A percentile compares a stretch with the other conserved stretches of the same genome.
Conservation (phyloP, 2,797 vertebrate genomes). For the Heterohyrax brucei region DNA sequence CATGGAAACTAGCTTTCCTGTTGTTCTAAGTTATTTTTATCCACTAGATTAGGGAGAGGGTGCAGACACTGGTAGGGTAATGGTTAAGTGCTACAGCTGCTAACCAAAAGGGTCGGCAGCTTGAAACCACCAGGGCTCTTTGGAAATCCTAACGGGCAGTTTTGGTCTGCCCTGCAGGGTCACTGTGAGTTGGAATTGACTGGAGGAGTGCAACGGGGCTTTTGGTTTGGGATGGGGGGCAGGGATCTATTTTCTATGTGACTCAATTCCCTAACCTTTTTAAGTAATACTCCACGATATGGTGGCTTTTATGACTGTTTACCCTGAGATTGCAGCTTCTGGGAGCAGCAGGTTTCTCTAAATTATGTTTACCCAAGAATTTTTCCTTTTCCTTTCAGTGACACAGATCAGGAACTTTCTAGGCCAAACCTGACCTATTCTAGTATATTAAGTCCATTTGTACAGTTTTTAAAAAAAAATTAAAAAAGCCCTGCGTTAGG, state of each 20-base stretch:
- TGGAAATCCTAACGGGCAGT: no score
- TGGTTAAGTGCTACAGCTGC: no score
- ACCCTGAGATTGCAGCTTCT: constrained; percentile 54
- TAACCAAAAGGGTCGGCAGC: no score
- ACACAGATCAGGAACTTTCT: constrained; percentile 70
- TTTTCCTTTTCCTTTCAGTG: neutral
- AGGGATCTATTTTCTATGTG: neutral
- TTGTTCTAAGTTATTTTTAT: constrained; percentile 25
- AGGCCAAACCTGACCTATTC: constrained; percentile 72
- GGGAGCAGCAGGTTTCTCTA: constrained; percentile 58
- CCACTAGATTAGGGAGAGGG: neutral
- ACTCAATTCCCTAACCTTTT: neutral
- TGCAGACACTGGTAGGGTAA: no score
- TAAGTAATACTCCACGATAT: neutral
- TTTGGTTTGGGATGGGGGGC: neutral
- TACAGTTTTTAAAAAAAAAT: neutral
- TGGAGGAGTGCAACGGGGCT: no score
- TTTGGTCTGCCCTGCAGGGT: no score
- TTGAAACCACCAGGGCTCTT: no score
- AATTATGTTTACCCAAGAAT: constrained; percentile 56
- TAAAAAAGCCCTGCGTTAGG: constrained; percentile 49
- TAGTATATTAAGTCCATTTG: constrained; percentile 58
- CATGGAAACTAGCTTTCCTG: neutral
- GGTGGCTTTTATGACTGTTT: constrained; percentile 15
- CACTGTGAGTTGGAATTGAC: no score